Base-by-base conservation (phyloP, 2,113 vertebrate species). In the Equus quagga region DNA sequence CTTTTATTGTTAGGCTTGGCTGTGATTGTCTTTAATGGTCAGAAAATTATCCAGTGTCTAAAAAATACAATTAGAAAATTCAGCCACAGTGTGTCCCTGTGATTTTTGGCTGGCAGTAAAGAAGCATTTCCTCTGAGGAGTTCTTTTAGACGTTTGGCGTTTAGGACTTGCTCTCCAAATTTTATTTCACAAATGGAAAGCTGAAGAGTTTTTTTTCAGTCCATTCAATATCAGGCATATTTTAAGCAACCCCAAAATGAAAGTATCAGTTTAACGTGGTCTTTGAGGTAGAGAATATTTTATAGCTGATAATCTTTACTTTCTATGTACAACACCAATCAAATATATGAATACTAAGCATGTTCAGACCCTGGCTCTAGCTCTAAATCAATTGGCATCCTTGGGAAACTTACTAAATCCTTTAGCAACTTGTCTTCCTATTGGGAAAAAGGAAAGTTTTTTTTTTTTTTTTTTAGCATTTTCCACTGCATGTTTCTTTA, bases 1-100 rank as follows among this genome's bases (percentile, higher is more conserved):
- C n/a, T 92, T 95, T 96, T 95, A 97, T 96, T 96, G 96, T 93
- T 81, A 82, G 88, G 65, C 51, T 96, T 89, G 92, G 64, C 96
- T 73, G 31, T 73, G 90, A 97, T 91, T 95, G 69, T 94, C 87
- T 96, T 96, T 95, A 96, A 92, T 94, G 65, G 81, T 94, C 95
- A 97, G 95, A 96, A 96, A 97, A 92, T 97, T 92, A 97, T 76
- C 83, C 49, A 49, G 76, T 73, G 79, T 95, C 91, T 96, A 84
- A 92, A 93, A 81, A 94, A 72, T 19, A 76, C 51, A 95, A 95
- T 96, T 70, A 79, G 89, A 95, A 97, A 96, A 90, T 81, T 69
- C 87, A 92, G 46, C 62, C 76, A 58, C 91, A 88, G 28, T 81
- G 75, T 64, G 24, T 79, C 84, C 62, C 80, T 85, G 36, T 88